A percentile compares a stretch with the other conserved stretches of the same genome.
phyloP scores from a whole-genome alignment of 2,797 vertebrate genomes.

The Tarsius wallacei region DNA sequence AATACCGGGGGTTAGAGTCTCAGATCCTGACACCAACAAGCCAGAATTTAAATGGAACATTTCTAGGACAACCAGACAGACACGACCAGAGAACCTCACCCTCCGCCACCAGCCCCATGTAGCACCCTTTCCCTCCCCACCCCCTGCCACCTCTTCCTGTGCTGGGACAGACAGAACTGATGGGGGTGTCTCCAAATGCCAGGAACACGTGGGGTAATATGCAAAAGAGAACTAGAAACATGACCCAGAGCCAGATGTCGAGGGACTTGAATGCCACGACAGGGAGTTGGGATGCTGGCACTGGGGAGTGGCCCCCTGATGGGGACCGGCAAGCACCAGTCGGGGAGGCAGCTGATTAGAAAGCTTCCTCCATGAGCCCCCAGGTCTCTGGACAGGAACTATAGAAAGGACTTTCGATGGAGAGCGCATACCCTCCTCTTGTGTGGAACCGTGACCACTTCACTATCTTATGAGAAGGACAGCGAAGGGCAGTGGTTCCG shows the following conservation, averaged over 20 bases:
- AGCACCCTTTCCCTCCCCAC: accelerated
- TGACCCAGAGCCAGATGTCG: neutral
- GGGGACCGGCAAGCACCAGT: neutral
- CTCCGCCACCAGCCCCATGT: too few species aligned
- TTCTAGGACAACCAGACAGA: neutral
- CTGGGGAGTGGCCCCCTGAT: neutral
- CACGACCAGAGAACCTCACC: neutral
- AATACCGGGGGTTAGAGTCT: neutral
- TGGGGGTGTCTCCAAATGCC: neutral
- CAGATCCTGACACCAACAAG: neutral
- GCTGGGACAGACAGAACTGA: neutral
- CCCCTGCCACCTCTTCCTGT: neutral
- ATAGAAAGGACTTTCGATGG: neutral
- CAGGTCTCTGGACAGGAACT: neutral
- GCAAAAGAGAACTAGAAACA: too few species aligned
- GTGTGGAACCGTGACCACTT: neutral
- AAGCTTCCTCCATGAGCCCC: neutral
- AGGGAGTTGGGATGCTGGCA: neutral
- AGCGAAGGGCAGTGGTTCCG: neutral
- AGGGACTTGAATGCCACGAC: neutral
- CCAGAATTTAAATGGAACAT: neutral
- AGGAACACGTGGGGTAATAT: too few species aligned
- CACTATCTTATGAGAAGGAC: neutral
- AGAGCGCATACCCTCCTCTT: neutral
- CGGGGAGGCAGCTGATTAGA: neutral